Evolutionary conservation across 2,888 invertebrate genomes (phyloP).

Genomic region (Bibio marci): DNA sequence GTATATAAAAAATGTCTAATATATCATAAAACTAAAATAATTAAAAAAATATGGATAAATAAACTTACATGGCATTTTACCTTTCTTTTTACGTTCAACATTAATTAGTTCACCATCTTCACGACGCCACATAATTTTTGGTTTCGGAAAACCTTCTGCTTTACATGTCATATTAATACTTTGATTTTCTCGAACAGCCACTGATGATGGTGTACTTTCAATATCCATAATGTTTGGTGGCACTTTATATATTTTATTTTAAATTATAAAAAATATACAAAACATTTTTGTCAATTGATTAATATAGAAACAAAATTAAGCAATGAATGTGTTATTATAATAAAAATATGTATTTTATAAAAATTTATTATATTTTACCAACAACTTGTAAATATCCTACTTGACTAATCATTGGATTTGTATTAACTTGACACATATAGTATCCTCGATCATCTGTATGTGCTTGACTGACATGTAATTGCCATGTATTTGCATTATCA

Average conservation of each 20-base stretch:
- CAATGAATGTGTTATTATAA: neutral
- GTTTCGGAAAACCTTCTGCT: slow-evolving; percentile 79
- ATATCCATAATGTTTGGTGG: slow-evolving; percentile 86
- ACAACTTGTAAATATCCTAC: slow-evolving; percentile 86
- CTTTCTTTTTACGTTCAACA: slow-evolving; percentile 73
- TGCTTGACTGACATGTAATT: slow-evolving; percentile 76
- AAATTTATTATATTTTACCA: slow-evolving; percentile 44
- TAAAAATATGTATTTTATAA: neutral
- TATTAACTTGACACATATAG: slow-evolving; percentile 58
- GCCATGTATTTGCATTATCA: slow-evolving; percentile 84
- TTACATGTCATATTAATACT: slow-evolving; percentile 84
- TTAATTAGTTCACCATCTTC: slow-evolving; percentile 79
- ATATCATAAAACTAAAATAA: no score
- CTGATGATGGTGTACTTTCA: slow-evolving; percentile 78
- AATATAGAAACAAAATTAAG: neutral
- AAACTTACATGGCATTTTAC: slow-evolving; percentile 31
- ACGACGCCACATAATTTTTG: slow-evolving; percentile 84
- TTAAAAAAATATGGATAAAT: no score
- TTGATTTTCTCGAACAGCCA: slow-evolving; percentile 84
- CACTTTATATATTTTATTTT: slow-evolving; percentile 48
- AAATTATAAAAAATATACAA: no score
- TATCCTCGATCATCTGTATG: slow-evolving; percentile 83
- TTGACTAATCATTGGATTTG: slow-evolving; percentile 89
- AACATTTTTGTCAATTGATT: slow-evolving; percentile 1
- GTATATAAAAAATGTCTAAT: no score